Conservation (phyloP, 2,113 vertebrate species). For the Holacanthus passer region DNA sequence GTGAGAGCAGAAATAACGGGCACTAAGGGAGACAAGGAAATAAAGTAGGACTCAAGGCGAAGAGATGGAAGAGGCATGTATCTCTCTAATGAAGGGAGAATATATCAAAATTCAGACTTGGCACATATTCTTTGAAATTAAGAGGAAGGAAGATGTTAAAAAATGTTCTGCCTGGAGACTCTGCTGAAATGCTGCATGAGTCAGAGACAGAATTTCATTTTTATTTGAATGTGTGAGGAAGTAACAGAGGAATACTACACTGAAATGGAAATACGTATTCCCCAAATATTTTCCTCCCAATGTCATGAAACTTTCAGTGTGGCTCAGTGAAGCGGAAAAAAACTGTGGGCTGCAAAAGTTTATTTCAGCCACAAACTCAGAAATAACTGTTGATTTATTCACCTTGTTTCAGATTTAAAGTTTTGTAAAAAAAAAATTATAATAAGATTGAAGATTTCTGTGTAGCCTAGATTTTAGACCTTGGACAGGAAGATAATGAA, state of each 20-base stretch:
- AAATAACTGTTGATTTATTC: constrained; percentile 3
- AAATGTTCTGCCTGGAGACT: background rate
- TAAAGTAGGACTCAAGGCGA: background rate
- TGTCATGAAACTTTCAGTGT: constrained; percentile 39
- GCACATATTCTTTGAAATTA: constrained; percentile 12
- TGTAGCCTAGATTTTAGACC: background rate
- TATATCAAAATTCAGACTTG: constrained; percentile 16
- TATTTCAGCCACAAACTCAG: constrained; percentile 7
- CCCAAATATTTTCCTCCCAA: constrained; percentile 2
- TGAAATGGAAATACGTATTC: constrained; percentile 22
- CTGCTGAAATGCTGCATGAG: constrained; percentile 6
- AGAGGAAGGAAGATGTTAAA: background rate
- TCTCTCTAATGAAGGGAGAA: background rate
- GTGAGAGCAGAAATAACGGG: background rate
- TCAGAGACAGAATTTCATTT: constrained; percentile 21
- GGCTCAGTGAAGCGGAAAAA: constrained; percentile 9
- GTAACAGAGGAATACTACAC: background rate
- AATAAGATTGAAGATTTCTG: background rate
- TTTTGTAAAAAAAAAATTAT: background rate
- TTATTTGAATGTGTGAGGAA: constrained; percentile 12
- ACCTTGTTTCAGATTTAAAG: background rate
- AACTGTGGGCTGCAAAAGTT: constrained; percentile 19
- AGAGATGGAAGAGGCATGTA: background rate
- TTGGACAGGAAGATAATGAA: background rate
- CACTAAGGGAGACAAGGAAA: background rate